Base-by-base conservation (phyloP, 1,140 invertebrate species). In the Drosophila erecta region DNA sequence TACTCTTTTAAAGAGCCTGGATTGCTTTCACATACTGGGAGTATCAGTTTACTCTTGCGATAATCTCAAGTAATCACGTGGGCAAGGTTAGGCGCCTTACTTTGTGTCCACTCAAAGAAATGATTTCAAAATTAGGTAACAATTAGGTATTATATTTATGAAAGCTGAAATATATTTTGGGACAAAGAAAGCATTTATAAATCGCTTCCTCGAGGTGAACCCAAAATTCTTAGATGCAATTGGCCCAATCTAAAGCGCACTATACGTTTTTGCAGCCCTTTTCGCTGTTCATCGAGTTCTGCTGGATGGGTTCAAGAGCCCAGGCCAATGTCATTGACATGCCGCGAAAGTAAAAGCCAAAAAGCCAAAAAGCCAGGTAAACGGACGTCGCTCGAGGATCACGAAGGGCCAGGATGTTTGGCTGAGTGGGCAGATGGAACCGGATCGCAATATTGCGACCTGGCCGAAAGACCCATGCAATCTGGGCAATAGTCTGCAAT, bases 251-350 rank as follows among this genome's bases (percentile, higher is more conserved):
- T n/a, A n/a, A n/a, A n/a, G n/a, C n/a, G n/a, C n/a, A n/a, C 24
- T 27, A 27, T 27, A 27, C 6, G 24, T 33, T 57, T 57, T 50
- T 17, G 3, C 22, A 50, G 38, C 71, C 46, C 56, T 33, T 51
- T 22, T 35, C 35, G 8, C 5, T n/a, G 17, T 17, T 20, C 24
- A 43, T 27, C 17, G 17, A 27, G 15, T 37, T 17, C 33, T 60
- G 24, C n/a, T 14, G 15, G 1, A 54, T 27, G 58, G 53, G 46
- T 56, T 57, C 50, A 60, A 84, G 65, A 67, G 49, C 61, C 73
- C 54, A 44, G 14, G 24, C 55, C 77, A 69, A 65, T 77, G 78
- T 49, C 69, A 44, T 54, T 61, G 70, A 74, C 70, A 84, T 73
- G 20, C 66, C 58, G 64, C 43, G 38, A 77, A 61, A 55, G 55